Evolutionary conservation across 2,888 invertebrate genomes (phyloP).

Genomic region (Eilema griseolum): DNA sequence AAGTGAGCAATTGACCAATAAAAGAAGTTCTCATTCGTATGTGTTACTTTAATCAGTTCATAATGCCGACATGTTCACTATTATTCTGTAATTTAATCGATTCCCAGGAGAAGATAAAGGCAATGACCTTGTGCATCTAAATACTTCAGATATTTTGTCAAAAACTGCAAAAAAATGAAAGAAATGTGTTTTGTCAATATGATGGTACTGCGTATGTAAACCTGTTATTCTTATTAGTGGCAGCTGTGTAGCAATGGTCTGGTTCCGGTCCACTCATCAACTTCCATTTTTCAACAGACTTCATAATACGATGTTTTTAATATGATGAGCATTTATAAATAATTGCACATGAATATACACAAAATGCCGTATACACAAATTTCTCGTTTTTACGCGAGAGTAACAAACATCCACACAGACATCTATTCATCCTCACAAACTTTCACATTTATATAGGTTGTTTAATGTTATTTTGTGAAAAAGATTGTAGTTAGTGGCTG

Average conservation of each 20-base stretch:
- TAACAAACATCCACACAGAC: no score
- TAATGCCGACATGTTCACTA: slow-evolving; percentile 5
- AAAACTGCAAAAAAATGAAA: neutral
- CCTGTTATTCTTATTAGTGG: no score
- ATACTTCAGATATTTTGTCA: neutral
- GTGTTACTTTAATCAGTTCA: slow-evolving; percentile 14
- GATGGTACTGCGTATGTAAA: no score
- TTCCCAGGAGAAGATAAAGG: neutral
- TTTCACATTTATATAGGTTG: no score
- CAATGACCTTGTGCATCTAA: neutral
- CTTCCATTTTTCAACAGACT: no score
- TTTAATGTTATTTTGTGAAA: no score
- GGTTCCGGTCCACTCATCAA: no score
- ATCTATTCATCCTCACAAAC: no score
- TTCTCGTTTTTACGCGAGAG: neutral
- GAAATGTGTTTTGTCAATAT: neutral
- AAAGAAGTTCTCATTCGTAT: slow-evolving; percentile 10
- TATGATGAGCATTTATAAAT: no score
- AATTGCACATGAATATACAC: neutral
- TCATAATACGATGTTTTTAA: no score
- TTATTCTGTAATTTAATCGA: slow-evolving; percentile 11
- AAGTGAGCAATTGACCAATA: slow-evolving; percentile 25
- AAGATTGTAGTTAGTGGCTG: no score
- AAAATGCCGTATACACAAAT: neutral
- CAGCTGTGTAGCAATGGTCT: no score